Conservation (phyloP, 1,140 invertebrate genomes). For the Neodiprion fabricii region DNA sequence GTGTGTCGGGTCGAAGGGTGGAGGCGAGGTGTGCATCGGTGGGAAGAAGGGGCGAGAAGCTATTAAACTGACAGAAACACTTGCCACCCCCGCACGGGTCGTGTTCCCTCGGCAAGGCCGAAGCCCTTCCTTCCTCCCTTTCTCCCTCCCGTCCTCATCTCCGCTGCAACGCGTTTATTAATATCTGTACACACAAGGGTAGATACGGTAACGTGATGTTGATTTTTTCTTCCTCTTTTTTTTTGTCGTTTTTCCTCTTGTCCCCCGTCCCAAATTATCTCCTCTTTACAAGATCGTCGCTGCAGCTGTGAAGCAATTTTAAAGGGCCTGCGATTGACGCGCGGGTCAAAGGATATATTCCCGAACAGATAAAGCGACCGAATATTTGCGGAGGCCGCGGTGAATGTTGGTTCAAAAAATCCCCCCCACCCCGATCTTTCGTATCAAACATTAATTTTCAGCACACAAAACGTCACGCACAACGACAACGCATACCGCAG, state of each 20-base stretch:
- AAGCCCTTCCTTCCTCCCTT: conserved; percentile 29
- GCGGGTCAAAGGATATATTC: conserved; percentile 44
- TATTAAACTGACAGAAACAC: conserved; percentile 66
- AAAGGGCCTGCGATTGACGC: conserved; percentile 49
- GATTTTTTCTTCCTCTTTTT: too few relatives aligned
- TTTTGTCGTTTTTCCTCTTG: conserved; percentile 22
- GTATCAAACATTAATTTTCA: too few relatives aligned
- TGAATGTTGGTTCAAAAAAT: too few relatives aligned
- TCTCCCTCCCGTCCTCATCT: conserved; percentile 14
- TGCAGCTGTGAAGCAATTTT: conserved; percentile 49
- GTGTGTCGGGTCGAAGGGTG: conserved; percentile 30
- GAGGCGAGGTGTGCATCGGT: conserved; percentile 21
- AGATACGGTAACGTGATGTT: too few relatives aligned
- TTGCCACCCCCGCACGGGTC: conserved; percentile 55
- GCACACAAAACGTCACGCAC: too few relatives aligned
- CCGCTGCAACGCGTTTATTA: conserved; percentile 49
- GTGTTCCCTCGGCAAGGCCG: conserved; percentile 39
- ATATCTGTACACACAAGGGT: conserved; percentile 53
- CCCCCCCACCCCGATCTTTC: too few relatives aligned
- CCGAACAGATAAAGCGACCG: conserved; percentile 20
- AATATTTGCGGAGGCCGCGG: not conserved
- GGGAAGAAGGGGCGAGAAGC: conserved; percentile 48
- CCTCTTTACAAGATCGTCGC: conserved; percentile 35
- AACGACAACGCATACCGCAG: too few relatives aligned
- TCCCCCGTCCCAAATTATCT: conserved; percentile 52